These are phyloP conservation scores for Sinocyclocheilus maitianheensis DNA, from an alignment of 2,113 vertebrate genomes.

Conservation along the genomic window DNA sequence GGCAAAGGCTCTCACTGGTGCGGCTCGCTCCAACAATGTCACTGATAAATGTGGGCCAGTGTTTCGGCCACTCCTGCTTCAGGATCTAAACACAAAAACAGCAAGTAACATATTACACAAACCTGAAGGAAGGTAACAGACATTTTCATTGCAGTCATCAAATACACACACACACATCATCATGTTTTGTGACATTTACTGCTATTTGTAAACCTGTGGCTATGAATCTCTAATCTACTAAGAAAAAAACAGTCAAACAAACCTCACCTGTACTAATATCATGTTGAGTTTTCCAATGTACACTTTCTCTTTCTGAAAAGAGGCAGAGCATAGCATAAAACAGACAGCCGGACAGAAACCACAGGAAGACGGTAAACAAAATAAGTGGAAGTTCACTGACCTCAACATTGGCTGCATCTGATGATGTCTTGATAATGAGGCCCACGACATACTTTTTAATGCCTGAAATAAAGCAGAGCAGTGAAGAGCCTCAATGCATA, in stretches of 20 bases:
- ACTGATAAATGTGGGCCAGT: slow-evolving; percentile 98
- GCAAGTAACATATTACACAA: slow-evolving; percentile 10
- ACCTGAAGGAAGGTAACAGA: no score
- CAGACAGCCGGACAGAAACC: neutral
- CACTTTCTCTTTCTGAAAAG: slow-evolving; percentile 93
- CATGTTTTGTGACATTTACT: neutral
- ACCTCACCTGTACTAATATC: slow-evolving; percentile 97
- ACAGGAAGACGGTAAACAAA: neutral
- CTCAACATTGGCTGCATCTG: slow-evolving; percentile 94
- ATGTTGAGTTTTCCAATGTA: slow-evolving; percentile 99
- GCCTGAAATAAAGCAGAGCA: slow-evolving; percentile 78
- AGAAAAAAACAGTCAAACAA: neutral
- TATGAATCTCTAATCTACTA: neutral
- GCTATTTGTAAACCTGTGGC: neutral
- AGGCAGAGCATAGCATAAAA: slow-evolving; percentile 35
- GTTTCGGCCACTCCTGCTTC: slow-evolving; percentile 99
- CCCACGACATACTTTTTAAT: slow-evolving; percentile 99
- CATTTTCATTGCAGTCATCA: neutral
- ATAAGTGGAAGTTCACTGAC: slow-evolving; percentile 72
- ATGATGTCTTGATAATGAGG: slow-evolving; percentile 99
- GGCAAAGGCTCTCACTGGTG: slow-evolving; percentile 97
- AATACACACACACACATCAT: neutral
- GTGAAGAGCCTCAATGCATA: slow-evolving; percentile 24
- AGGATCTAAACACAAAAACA: slow-evolving; percentile 80
- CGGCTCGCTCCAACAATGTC: slow-evolving; percentile 98